Conservation (phyloP, 2,888 invertebrate genomes). For the Spicauda simplicius region DNA sequence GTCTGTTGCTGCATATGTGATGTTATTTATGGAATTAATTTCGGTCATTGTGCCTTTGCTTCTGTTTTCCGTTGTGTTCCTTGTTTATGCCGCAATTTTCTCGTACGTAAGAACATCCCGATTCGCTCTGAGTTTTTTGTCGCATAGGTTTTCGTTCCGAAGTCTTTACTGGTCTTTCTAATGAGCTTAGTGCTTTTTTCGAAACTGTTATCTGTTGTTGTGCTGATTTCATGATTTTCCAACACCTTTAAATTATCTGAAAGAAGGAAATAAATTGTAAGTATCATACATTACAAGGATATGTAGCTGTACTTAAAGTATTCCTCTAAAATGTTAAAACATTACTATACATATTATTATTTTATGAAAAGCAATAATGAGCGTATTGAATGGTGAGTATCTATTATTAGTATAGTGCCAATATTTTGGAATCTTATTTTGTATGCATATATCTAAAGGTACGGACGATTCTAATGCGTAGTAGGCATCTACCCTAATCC, state of each 20-base stretch:
- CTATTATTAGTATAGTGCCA: no score
- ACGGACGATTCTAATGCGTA: background rate
- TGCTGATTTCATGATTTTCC: no score
- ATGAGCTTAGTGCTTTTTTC: background rate
- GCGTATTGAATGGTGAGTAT: no score
- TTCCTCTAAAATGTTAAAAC: no score
- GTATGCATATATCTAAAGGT: background rate
- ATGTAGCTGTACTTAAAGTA: no score
- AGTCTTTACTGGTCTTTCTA: slow-evolving; percentile 6
- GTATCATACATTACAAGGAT: no score
- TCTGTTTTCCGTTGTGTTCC: slow-evolving; percentile 50
- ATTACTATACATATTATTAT: no score
- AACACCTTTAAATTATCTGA: no score
- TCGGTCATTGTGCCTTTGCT: slow-evolving; percentile 68
- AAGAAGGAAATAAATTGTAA: no score
- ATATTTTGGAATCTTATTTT: no score
- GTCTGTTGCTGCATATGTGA: slow-evolving; percentile 79
- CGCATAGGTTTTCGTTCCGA: slow-evolving; percentile 12
- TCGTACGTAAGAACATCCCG: slow-evolving; percentile 37
- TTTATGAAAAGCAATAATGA: no score
- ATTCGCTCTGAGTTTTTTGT: slow-evolving; percentile 22
- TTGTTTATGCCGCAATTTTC: slow-evolving; percentile 53
- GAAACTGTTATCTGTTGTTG: background rate
- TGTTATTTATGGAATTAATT: slow-evolving; percentile 84
- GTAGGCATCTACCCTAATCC: background rate